These are phyloP conservation scores for Cheilosia impressa DNA, from an alignment of 2,888 invertebrate species.

Conservation along the genomic window DNA sequence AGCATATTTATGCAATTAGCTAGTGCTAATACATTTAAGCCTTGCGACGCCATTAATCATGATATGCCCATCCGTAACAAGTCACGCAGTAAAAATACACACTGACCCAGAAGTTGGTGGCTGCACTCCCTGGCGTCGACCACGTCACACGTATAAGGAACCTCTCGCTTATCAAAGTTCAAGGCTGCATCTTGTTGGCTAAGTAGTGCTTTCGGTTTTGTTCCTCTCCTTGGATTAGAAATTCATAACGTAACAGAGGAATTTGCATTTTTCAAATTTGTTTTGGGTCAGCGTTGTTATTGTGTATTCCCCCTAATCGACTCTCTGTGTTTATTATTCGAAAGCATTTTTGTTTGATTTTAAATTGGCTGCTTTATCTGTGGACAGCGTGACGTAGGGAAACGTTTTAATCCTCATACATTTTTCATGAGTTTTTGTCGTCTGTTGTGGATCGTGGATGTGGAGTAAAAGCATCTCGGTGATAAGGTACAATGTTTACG, in stretches of 20 bases:
- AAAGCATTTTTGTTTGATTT: conserved; percentile 25
- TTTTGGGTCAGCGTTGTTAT: conserved; percentile 9
- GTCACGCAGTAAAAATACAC: conserved; percentile 66
- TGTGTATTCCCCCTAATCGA: neutral
- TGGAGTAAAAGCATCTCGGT: conserved; percentile 37
- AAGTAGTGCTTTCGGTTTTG: conserved; percentile 11
- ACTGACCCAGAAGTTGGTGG: conserved; percentile 43
- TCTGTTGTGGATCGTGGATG: neutral
- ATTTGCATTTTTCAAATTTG: conserved; percentile 63
- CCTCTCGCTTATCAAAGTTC: conserved; percentile 55
- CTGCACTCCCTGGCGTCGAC: neutral
- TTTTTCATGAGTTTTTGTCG: conserved; percentile 18
- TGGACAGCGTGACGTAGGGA: neutral
- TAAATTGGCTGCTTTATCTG: conserved; percentile 4
- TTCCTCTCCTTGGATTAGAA: conserved; percentile 46
- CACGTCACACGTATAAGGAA: conserved; percentile 11
- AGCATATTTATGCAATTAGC: conserved; percentile 72
- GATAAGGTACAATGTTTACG: conserved; percentile 54
- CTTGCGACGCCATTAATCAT: conserved; percentile 66
- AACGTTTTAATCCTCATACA: neutral
- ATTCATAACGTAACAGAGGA: conserved; percentile 58
- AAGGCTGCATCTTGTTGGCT: conserved; percentile 49
- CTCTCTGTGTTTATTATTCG: conserved; percentile 2
- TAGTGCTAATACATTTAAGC: conserved; percentile 69
- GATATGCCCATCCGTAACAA: conserved; percentile 29